A percentile compares a stretch with the other conserved stretches of the same genome.
phyloP scores from a whole-genome alignment of 2,797 vertebrate genomes.

The Paramormyrops hopkinsi region DNA sequence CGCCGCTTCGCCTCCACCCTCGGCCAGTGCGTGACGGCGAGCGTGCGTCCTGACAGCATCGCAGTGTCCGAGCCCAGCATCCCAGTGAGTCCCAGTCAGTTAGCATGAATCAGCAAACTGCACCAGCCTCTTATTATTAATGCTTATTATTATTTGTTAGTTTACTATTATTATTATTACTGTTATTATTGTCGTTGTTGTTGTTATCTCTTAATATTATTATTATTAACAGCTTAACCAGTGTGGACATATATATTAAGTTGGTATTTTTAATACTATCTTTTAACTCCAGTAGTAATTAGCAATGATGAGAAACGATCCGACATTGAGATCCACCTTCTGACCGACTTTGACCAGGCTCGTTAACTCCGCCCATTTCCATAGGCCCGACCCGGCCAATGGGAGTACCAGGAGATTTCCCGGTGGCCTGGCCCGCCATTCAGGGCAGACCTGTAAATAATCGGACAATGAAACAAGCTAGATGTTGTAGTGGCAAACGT shows the following conservation, averaged over 20 bases:
- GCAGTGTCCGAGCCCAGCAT: conserved; percentile 81
- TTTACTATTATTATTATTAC: not conserved
- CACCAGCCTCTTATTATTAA: not conserved
- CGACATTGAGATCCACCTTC: not conserved
- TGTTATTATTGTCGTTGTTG: not conserved
- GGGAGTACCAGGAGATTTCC: not conserved
- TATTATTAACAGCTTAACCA: not conserved
- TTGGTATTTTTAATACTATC: not conserved
- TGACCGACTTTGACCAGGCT: not conserved
- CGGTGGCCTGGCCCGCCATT: not conserved
- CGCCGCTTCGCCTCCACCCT: conserved; percentile 76
- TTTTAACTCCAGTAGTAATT: not conserved
- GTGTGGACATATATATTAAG: not conserved
- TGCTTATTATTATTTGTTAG: not conserved
- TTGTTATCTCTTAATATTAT: not conserved
- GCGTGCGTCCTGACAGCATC: conserved; percentile 82
- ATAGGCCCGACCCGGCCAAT: not conserved
- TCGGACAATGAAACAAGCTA: not conserved
- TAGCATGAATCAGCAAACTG: not conserved
- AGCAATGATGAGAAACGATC: not conserved
- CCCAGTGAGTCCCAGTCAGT: conserved; percentile 60
- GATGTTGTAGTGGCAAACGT: not conserved
- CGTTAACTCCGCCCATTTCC: not conserved
- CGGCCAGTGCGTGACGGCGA: conserved; percentile 74
- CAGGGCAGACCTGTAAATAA: not conserved